Base-by-base conservation (phyloP, 2,888 invertebrate species). In the Cylloceria caligata region DNA sequence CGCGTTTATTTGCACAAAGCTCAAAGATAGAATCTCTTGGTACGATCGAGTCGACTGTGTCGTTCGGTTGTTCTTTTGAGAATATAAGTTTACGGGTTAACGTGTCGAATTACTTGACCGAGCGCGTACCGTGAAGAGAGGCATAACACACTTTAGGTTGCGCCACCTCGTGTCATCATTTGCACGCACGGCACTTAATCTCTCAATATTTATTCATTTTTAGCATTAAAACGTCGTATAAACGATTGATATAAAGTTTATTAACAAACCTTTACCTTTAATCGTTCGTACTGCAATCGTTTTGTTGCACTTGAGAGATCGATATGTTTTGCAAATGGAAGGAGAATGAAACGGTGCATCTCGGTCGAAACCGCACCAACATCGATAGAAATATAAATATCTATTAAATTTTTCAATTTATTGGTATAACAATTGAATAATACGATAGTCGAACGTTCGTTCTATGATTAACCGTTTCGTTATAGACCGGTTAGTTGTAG, bases 41-140 rank as follows among this genome's bases (percentile, higher is more conserved):
- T 11, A 52, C 21, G 24, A 52, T 52, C 19, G 11, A 21, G 52
- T 3, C 49, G 9, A 49, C 19, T 5, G 19, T 1, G 21, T 9
- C 4, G 52, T 52, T 24, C 52, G 52, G 11, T 52, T 9, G 24
- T 11, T 2, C 11, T 11, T 16, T 16, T 49, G 45, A 19, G 34
- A 42, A 5, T 62, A 52, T 9, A 19, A 57, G 6, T 19, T 34
- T 27, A n/a, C 7, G 3, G 7, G 5, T 4, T 7, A 34, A 13
- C 1, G 34, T n/a, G 30, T 5, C 6, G 16, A 16, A 27, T 13
- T 34, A 47, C 21, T n/a, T 0, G 13, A 36, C 52, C 11, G 21
- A 76, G 83, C 77, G 65, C 84, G 83, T 79, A 84, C 84, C 79
- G 47, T 60, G 84, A 57, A 83, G 84, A 84, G 79, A 91, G 95